These are phyloP conservation scores for Colaptes auratus DNA, from an alignment of 2,113 vertebrate genomes.

Conservation along the genomic window DNA sequence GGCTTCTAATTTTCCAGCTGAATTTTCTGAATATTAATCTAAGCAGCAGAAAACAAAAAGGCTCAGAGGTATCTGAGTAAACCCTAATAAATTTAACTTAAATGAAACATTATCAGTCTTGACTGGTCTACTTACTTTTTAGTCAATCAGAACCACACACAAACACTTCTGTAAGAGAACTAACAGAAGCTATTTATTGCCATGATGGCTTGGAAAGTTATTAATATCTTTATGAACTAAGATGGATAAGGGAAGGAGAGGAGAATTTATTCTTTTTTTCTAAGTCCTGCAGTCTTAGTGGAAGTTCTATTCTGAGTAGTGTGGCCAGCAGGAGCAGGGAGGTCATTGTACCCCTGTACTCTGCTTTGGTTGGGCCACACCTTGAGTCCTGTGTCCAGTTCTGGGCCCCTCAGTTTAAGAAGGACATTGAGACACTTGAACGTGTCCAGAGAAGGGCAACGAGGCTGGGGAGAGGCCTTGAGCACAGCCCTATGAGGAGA, in stretches of 20 bases:
- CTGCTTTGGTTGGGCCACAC: too few species aligned
- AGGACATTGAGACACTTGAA: too few species aligned
- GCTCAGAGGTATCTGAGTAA: not conserved
- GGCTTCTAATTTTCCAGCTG: not conserved
- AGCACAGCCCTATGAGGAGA: too few species aligned
- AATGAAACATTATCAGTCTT: not conserved
- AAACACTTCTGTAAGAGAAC: not conserved
- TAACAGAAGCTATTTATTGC: not conserved
- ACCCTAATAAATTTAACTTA: not conserved
- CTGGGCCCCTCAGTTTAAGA: too few species aligned
- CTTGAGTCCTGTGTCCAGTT: too few species aligned
- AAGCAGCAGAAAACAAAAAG: conserved; percentile 9
- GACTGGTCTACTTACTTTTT: not conserved
- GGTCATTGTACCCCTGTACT: too few species aligned
- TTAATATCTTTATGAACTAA: not conserved
- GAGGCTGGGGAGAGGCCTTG: too few species aligned
- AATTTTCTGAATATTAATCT: conserved; percentile 18
- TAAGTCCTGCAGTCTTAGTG: not conserved
- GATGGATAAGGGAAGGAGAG: not conserved
- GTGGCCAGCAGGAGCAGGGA: too few species aligned
- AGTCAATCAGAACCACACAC: not conserved
- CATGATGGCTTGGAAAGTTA: not conserved
- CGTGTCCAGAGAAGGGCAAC: too few species aligned
- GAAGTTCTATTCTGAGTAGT: too few species aligned
- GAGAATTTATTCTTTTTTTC: not conserved